Percentiles rank a stretch among this genome's conserved stretches.
These are phyloP conservation scores for Melanostigma gelatinosum DNA, from an alignment of 2,113 vertebrate species.

Conservation along the genomic window DNA sequence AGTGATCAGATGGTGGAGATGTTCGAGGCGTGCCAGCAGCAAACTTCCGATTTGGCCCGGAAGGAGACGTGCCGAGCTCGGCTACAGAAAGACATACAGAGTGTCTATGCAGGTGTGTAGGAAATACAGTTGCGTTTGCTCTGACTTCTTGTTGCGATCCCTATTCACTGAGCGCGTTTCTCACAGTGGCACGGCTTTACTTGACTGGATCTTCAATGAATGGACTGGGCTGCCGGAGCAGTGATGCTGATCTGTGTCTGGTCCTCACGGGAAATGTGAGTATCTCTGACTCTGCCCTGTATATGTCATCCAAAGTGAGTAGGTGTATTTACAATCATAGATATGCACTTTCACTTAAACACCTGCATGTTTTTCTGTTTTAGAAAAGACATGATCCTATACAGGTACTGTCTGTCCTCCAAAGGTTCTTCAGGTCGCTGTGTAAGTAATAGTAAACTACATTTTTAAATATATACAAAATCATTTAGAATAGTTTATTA, in stretches of 20 bases:
- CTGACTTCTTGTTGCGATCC: background rate
- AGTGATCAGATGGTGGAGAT: slow-evolving; percentile 91
- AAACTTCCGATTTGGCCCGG: slow-evolving; percentile 87
- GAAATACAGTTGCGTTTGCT: background rate
- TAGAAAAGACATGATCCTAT: slow-evolving; percentile 89
- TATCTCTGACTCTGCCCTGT: slow-evolving; percentile 35
- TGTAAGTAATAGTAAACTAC: slow-evolving; percentile 85
- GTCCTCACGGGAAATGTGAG: slow-evolving; percentile 89
- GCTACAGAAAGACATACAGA: slow-evolving; percentile 90
- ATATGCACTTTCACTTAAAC: slow-evolving; percentile 4
- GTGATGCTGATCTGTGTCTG: slow-evolving; percentile 95
- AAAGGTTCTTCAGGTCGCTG: slow-evolving; percentile 88
- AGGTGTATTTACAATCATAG: background rate
- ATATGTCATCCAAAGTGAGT: background rate
- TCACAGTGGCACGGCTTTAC: slow-evolving; percentile 87
- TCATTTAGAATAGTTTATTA: background rate
- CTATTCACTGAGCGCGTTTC: slow-evolving; percentile 4
- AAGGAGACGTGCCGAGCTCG: slow-evolving; percentile 89
- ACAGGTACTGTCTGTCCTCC: slow-evolving; percentile 87
- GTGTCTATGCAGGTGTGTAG: slow-evolving; percentile 68
- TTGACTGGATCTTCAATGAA: slow-evolving; percentile 95
- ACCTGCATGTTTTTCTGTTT: slow-evolving; percentile 54
- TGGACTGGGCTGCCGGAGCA: slow-evolving; percentile 92
- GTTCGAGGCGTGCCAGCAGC: slow-evolving; percentile 90
- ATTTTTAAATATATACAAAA: background rate